Evolutionary conservation across 2,888 invertebrate species (phyloP), one percentile per base, ranked within the genome.

Genomic region (Dicyrtomina minuta): DNA sequence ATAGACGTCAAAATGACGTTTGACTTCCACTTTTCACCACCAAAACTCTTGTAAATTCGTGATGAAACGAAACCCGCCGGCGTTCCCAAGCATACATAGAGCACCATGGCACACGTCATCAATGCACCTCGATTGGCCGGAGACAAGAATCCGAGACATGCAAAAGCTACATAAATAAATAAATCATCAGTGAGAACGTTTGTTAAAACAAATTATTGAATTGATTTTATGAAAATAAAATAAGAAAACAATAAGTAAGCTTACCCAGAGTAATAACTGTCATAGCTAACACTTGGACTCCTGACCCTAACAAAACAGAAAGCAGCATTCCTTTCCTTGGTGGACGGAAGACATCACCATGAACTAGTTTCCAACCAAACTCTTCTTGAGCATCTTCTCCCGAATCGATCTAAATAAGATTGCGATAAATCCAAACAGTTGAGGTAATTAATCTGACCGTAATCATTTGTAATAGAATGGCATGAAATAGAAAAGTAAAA

Each of bases 11-110:
- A 86, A 67, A 99, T 83, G 0, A 99, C 95, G 83, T 99, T 99
- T 70, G 93, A 93, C 84, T 98, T 99, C 99, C 99, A 99, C 80
- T 96, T 92, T 75, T 97, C 90, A 1, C 99, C 99, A 12, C 97
- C 97, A 83, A 98, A 97, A 83, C 96, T 96, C 85, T 99, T 99
- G 84, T 99, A 99, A 79, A 99, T 89, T 78, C 98, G 86, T 0
- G 99, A 96, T 70, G 97, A 96, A 49, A 96, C 91, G 83, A 95
- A 99, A 4, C 99, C 99, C 65, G 98, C 96, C 1, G 93, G 94
- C 0, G 96, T 95, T 13, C 98, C 98, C 41, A 99, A 87, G 74
- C 96, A 88, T n/a, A 98, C 98, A 84, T 93, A 99, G 73, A 96
- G 87, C 0, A 98, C 93, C 86, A 99, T 88, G 27, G 96, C 91